Conservation (phyloP, 2,797 vertebrate genomes). For the Erethizon dorsatum region DNA sequence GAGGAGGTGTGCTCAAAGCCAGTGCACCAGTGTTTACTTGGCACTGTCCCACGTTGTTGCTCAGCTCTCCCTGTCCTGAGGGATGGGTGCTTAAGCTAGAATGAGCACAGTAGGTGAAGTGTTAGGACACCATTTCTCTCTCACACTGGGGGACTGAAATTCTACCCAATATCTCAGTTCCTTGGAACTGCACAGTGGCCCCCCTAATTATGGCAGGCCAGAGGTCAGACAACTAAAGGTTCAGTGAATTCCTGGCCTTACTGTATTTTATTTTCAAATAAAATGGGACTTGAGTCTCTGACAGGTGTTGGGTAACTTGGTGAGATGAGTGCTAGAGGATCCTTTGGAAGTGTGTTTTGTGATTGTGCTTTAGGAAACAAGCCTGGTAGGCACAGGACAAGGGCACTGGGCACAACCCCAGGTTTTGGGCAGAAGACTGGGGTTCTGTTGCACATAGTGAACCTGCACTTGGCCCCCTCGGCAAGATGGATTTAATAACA, state of each 20-base stretch:
- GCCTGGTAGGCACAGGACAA: not conserved
- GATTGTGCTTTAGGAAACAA: conserved; percentile 58
- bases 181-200: not conserved
- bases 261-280: conserved; percentile 42
- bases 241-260: conserved; percentile 40
- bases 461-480: not conserved
- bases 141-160: not conserved
- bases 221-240: not conserved
- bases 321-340: conserved; percentile 27
- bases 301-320: not conserved
- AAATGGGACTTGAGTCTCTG: conserved; percentile 49
- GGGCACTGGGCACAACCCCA: not conserved
- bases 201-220: not conserved
- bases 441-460: conserved; percentile 20
- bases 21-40: not conserved
- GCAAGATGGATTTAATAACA: not conserved
- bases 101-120: not conserved
- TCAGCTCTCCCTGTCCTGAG: not conserved
- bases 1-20: conserved; percentile 18
- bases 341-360: conserved; percentile 26
- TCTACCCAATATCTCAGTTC: not conserved
- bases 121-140: not conserved
- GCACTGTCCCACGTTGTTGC: not conserved
- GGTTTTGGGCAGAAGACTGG: not conserved
- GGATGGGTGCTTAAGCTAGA: not conserved